Base-by-base conservation (phyloP, 2,888 invertebrate species). In the Scelioninae gen. 1 region DNA sequence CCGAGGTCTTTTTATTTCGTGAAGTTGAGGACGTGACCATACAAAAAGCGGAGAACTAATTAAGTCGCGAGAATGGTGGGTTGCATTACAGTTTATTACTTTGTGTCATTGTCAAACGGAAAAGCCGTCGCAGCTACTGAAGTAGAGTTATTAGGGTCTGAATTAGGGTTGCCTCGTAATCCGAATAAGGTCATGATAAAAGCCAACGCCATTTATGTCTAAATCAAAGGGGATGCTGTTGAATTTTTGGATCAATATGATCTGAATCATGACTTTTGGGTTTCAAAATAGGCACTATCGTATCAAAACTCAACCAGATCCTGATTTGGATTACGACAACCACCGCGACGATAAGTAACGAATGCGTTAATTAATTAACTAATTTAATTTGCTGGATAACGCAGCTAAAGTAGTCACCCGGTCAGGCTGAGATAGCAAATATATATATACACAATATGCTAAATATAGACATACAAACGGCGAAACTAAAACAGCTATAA, bases 401-500 rank as follows among this genome's bases (percentile, higher is more conserved):
- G 5, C 5, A 38, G 11, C 11, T 38, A 38, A 38, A 38, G 9
- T 38, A 38, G 38, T 11, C 9, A 10, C 31, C 47, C 65, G 32
- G 29, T 68, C 51, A 34, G 55, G 47, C 32, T 55, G 63, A 69
- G 55, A 69, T 40, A 69, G 56, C 58, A 77, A 77, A 69, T 77
- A 69, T 76, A 66, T 75, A 71, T 71, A n/a, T 49, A 75, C 45
- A 65, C 47, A 75, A 40, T 63, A 58, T 66, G 43, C 75, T 66
- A 66, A 76, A 68, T 68, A 60, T 76, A 77, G 56, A 77, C 77
- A 77, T 16, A 69, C 69, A 77, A 69, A 69, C 62, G 77, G 62
- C 55, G 68, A 77, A 77, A 69, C 77, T 77, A 76, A 77, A 62
- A 77, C 77, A 77, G 47, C 69, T 53, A 78, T 71, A 65, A 62